A percentile compares a stretch with the other conserved stretches of the same genome.
Evolutionary conservation across 2,888 invertebrate species (phyloP).

Genomic region (Reticulitermes lucifugus): DNA sequence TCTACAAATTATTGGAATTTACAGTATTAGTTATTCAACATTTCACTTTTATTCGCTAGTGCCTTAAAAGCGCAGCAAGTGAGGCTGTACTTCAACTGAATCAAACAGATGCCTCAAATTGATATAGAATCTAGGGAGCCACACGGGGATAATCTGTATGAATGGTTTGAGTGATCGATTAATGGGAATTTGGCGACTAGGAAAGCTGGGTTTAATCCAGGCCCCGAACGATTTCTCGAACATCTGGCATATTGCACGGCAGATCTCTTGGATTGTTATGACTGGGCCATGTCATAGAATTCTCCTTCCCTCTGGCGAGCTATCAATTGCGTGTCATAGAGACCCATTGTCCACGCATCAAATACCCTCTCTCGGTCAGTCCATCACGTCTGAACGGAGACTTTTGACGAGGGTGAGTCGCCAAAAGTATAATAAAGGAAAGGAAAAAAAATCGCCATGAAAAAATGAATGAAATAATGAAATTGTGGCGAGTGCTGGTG

Average conservation of each 20-base stretch:
- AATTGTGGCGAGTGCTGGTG: constrained; percentile 20
- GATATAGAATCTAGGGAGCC: neutral
- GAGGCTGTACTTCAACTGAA: no score
- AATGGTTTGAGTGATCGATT: constrained; percentile 12
- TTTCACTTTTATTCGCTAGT: no score
- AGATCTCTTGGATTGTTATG: neutral
- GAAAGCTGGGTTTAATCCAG: neutral
- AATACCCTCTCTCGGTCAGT: constrained; percentile 12
- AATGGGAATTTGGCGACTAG: neutral
- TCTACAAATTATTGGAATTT: no score
- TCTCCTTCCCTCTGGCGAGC: constrained; percentile 20
- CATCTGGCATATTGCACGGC: constrained; percentile 17
- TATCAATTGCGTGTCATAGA: constrained; percentile 39
- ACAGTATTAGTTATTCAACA: no score
- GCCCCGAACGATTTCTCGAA: constrained; percentile 10
- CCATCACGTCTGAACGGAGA: constrained; percentile 16
- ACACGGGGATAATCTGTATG: neutral
- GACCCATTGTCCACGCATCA: constrained; percentile 28
- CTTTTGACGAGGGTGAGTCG: constrained; percentile 24
- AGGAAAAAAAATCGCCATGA: constrained; percentile 18
- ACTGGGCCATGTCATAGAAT: neutral
- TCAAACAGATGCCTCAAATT: neutral
- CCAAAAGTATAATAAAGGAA: constrained; percentile 3
- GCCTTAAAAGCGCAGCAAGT: neutral
- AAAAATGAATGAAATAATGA: constrained; percentile 44